Conservation (phyloP, 2,797 vertebrate species). For the Arctocebus calabarensis region DNA sequence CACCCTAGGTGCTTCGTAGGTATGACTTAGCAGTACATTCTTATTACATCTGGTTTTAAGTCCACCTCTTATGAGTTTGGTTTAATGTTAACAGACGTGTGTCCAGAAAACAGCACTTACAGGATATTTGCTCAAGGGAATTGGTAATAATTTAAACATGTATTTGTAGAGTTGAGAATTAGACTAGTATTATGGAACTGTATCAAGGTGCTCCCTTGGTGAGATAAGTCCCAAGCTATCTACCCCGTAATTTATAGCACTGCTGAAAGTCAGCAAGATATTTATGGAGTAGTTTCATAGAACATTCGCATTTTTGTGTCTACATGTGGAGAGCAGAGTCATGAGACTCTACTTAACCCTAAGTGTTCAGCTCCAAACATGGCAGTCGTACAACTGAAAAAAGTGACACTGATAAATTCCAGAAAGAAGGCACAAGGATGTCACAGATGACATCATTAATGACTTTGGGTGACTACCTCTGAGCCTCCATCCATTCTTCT, state of each 20-base stretch:
- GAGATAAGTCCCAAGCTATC: background rate
- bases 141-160: background rate
- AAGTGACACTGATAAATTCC: background rate
- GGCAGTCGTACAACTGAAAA: background rate
- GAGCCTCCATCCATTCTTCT: background rate
- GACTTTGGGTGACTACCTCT: background rate
- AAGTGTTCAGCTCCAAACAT: background rate
- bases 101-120: background rate
- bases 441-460: background rate
- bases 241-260: background rate
- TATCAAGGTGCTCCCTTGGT: background rate
- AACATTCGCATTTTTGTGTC: background rate
- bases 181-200: background rate
- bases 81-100: background rate
- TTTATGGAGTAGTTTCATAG: background rate
- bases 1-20: background rate
- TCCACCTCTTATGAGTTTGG: background rate
- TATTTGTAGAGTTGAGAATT: background rate
- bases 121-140: background rate
- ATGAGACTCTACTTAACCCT: background rate
- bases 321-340: background rate
- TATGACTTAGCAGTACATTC: background rate
- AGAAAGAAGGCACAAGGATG: background rate
- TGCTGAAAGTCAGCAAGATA: background rate
- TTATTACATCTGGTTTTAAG: background rate